Percentiles rank a stretch among this genome's conserved stretches.
phyloP scores from a whole-genome alignment of 2,797 vertebrate species.

The Rallus crepitans region DNA sequence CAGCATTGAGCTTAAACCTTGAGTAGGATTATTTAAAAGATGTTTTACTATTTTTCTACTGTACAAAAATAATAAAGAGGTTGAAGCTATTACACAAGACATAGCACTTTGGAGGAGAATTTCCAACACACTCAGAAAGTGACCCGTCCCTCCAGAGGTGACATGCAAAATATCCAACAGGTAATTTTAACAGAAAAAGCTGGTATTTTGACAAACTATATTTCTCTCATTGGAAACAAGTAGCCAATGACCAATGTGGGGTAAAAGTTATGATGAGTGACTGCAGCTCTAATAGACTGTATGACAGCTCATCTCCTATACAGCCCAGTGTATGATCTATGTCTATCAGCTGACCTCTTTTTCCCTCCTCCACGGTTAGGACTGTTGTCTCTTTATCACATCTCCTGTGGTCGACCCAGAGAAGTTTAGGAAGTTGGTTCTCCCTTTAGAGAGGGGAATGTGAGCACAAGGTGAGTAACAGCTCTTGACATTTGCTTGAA shows the following conservation, averaged over 20 bases:
- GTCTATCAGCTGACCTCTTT: background rate
- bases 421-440: background rate
- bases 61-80: background rate
- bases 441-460: background rate
- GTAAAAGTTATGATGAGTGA: background rate
- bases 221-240: conserved; percentile 29
- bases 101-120: background rate
- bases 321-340: background rate
- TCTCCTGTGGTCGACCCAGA: background rate
- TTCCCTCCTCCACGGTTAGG: background rate
- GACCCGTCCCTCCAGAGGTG: background rate
- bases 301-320: background rate
- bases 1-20: conserved; percentile 22
- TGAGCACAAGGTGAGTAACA: background rate
- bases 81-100: background rate
- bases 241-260: background rate
- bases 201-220: background rate
- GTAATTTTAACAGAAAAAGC: background rate
- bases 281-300: background rate
- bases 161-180: background rate
- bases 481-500: background rate
- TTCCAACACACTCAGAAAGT: background rate
- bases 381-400: background rate
- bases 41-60: conserved; percentile 9
- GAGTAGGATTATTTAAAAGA: conserved; percentile 18